phyloP scores from a whole-genome alignment of 2,113 vertebrate genomes.

The Pterophyllum scalare region DNA sequence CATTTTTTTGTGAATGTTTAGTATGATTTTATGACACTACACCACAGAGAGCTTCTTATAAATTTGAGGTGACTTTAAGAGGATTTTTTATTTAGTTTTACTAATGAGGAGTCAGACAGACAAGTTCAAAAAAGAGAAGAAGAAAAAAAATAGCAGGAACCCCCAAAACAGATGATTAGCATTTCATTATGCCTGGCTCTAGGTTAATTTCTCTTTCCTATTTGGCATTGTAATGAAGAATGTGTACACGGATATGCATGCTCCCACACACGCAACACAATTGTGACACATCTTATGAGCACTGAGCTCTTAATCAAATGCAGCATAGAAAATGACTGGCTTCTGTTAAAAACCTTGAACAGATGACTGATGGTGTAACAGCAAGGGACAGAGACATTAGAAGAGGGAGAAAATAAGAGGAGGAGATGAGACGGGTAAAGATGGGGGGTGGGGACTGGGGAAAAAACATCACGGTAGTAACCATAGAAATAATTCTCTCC shows the following conservation, averaged over 20 bases:
- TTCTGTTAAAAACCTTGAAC: slow-evolving; percentile 53
- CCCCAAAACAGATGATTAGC: slow-evolving; percentile 56
- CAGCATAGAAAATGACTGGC: slow-evolving; percentile 53
- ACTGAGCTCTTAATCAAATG: slow-evolving; percentile 50
- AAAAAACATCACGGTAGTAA: slow-evolving; percentile 65
- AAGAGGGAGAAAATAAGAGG: slow-evolving; percentile 56
- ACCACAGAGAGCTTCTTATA: slow-evolving; percentile 4
- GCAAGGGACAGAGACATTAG: slow-evolving; percentile 62
- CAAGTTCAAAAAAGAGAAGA: slow-evolving; percentile 38
- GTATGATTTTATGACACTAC: slow-evolving; percentile 32
- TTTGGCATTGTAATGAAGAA: slow-evolving; percentile 42
- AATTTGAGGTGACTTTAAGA: slow-evolving; percentile 30
- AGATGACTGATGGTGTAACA: slow-evolving; percentile 64
- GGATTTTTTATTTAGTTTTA: slow-evolving; percentile 49
- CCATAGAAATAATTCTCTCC: slow-evolving; percentile 81
- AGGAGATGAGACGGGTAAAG: slow-evolving; percentile 68
- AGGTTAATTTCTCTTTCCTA: slow-evolving; percentile 35
- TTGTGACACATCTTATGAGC: slow-evolving; percentile 45
- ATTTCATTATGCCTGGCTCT: slow-evolving; percentile 50
- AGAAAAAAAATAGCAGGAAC: slow-evolving; percentile 30
- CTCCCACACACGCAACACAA: slow-evolving; percentile 31
- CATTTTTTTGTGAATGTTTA: background rate
- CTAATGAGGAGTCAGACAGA: slow-evolving; percentile 49
- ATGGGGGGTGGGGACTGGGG: slow-evolving; percentile 63
- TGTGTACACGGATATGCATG: slow-evolving; percentile 41